Evolutionary conservation across 2,888 invertebrate genomes (phyloP), one percentile per base, ranked within the genome.

Genomic region (Leptogaster cylindrica): DNA sequence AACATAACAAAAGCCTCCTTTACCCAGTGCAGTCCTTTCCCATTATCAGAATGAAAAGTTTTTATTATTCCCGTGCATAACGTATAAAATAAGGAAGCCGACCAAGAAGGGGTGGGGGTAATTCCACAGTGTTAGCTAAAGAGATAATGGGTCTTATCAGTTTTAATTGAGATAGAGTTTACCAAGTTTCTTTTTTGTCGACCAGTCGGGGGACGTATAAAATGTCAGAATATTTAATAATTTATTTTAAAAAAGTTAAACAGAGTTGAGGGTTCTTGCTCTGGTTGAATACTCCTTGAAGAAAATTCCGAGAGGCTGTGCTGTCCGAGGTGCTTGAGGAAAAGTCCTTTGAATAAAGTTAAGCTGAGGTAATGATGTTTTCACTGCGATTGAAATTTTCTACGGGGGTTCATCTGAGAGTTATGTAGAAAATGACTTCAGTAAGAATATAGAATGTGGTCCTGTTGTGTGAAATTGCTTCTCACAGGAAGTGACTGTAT

Each of bases 31-130:
- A 46, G 10, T 8, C 23, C 46, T 46, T 25, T 23, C 25, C 46
- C 20, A 46, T 23, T 46, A 46, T 46, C 46, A 46, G 25, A 46
- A 20, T 46, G n/a, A 46, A 46, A 46, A 46, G n/a, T 46, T 46
- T 20, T 46, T 46, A 18, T 23, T 20, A 23, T 23, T 46, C 25
- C 46, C 25, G 46, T 2, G 10, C 46, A 46, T 46, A 23, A 23
- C 25, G 46, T 46, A n/a, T 3, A 46, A 46, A 46, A 46, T 25
- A 46, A 46, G 10, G 16, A 25, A n/a, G 10, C 14, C 10, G 46
- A 46, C 14, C n/a, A n/a, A n/a, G n/a, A n/a, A n/a, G n/a, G n/a
- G n/a, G n/a, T n/a, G n/a, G n/a, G n/a, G n/a, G 23, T 31, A 25
- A 7, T 8, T 46, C 10, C 31, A 31, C 31, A 31, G 31, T 6